A percentile compares a stretch with the other conserved stretches of the same genome.
These are phyloP conservation scores for Entomobrya proxima DNA, from an alignment of 2,888 invertebrate species.

Conservation along the genomic window DNA sequence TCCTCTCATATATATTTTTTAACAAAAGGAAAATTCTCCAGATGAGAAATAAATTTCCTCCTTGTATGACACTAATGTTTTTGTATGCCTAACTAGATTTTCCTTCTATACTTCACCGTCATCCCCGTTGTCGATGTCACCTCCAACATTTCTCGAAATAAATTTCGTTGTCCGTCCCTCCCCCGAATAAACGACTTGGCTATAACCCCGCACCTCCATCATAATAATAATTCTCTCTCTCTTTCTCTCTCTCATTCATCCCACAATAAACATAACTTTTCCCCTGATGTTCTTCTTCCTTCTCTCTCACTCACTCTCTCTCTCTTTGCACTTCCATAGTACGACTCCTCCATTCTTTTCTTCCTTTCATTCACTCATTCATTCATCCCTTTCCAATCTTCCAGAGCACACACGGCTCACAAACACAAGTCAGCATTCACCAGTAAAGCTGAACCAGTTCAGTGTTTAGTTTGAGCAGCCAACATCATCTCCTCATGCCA, in stretches of 20 bases:
- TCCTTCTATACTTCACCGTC: constrained; percentile 48
- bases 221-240: constrained; percentile 55
- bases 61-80: constrained; percentile 52
- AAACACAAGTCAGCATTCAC: constrained; percentile 29
- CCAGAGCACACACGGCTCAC: not conserved
- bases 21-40: constrained; percentile 45
- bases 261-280: constrained; percentile 70
- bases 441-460: not conserved
- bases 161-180: constrained; percentile 54
- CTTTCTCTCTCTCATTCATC: constrained; percentile 63
- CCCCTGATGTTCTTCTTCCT: constrained; percentile 63
- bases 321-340: constrained; percentile 38
- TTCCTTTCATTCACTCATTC: constrained; percentile 51
- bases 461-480: constrained; percentile 9
- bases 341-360: constrained; percentile 28
- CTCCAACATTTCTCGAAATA: constrained; percentile 57
- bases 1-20: constrained; percentile 22
- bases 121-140: constrained; percentile 53
- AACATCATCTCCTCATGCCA: constrained; percentile 17
- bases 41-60: constrained; percentile 51
- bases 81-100: constrained; percentile 50
- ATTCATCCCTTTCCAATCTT: constrained; percentile 68
- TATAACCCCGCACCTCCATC: constrained; percentile 58
- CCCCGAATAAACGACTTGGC: constrained; percentile 55
- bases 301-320: constrained; percentile 24